Conservation (phyloP, 2,113 vertebrate species). For the Penelope pileata region DNA sequence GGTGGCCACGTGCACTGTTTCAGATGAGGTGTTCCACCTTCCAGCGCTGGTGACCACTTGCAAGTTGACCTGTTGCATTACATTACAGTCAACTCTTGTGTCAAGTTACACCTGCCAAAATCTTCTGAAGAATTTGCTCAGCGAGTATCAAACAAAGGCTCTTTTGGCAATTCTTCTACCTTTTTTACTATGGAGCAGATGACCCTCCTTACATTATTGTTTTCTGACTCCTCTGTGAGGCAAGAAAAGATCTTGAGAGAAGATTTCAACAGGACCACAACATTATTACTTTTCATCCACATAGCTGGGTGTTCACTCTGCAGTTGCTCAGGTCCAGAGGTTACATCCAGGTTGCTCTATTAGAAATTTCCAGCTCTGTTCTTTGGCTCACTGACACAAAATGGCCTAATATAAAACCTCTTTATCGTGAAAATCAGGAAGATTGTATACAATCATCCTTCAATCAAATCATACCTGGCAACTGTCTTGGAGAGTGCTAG, state of each 20-base stretch:
- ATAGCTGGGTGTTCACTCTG: not conserved
- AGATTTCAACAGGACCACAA: not conserved
- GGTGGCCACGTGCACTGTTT: not conserved
- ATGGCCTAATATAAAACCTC: not conserved
- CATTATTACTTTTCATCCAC: rapidly evolving
- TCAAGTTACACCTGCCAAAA: not conserved
- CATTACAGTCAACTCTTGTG: not conserved
- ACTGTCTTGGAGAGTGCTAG: not conserved
- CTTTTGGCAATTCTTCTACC: not conserved
- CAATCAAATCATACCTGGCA: rapidly evolving
- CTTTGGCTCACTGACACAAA: not conserved
- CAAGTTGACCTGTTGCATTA: not conserved
- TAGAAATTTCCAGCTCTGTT: not conserved
- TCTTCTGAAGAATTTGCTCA: not conserved
- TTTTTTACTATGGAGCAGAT: not conserved
- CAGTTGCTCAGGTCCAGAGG: not conserved
- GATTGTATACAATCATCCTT: not conserved
- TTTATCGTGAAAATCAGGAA: rapidly evolving
- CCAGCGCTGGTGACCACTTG: not conserved
- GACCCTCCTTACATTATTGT: not conserved
- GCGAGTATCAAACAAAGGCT: not conserved
- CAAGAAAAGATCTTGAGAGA: not conserved
- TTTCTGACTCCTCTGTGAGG: not conserved
- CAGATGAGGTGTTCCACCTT: not conserved
- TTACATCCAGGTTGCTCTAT: not conserved